phyloP scores from a whole-genome alignment of 2,888 invertebrate species.

The Drosophila picticornis region DNA sequence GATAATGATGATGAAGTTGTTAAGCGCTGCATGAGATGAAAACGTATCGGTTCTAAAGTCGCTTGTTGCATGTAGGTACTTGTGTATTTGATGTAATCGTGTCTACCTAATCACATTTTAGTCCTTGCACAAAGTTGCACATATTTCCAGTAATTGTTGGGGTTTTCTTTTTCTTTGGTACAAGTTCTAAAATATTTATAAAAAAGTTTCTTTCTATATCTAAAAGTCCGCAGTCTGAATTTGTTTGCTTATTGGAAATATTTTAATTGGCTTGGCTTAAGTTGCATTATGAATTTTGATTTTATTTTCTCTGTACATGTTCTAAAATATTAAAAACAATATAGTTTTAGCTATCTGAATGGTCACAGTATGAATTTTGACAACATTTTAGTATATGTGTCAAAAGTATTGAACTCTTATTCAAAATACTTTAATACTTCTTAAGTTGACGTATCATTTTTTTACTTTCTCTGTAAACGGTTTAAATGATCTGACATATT shows the following conservation, averaged over 20 bases:
- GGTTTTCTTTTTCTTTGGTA: background rate
- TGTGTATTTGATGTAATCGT: background rate
- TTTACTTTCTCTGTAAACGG: background rate
- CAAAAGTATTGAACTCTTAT: background rate
- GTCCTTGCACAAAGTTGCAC: conserved; percentile 3
- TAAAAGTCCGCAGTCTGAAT: background rate
- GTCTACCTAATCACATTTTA: background rate
- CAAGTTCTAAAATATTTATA: background rate
- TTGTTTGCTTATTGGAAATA: background rate
- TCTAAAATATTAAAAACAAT: background rate
- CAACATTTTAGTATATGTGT: background rate
- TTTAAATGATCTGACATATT: background rate
- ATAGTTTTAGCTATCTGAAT: background rate
- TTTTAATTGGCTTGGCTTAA: background rate
- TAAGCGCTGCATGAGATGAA: conserved; percentile 54
- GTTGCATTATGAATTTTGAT: background rate
- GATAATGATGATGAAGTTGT: conserved; percentile 19
- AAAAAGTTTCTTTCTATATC: background rate
- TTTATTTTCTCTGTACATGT: background rate
- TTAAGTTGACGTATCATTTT: background rate
- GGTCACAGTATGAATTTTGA: background rate
- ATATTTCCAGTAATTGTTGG: background rate
- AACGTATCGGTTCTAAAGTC: conserved; percentile 38
- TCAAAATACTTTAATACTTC: background rate
- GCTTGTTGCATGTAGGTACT: background rate